Percentiles rank a stretch among this genome's conserved stretches.
These are phyloP conservation scores for Dipodomys spectabilis DNA, from an alignment of 2,113 vertebrate genomes.

Conservation along the genomic window DNA sequence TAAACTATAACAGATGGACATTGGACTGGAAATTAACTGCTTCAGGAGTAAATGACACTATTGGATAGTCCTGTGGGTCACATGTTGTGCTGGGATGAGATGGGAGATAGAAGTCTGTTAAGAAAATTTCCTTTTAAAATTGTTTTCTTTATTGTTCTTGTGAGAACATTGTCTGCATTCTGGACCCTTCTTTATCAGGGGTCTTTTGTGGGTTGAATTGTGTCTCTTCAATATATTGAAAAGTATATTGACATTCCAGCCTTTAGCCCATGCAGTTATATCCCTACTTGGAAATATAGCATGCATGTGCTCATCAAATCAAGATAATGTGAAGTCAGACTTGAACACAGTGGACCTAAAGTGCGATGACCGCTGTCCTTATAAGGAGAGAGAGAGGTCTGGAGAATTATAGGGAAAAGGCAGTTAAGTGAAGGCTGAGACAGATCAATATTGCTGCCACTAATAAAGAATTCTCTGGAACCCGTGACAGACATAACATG, in stretches of 20 bases:
- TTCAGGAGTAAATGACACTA: not conserved
- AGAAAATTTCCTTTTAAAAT: not conserved
- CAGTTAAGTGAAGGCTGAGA: no score
- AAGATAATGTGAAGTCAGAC: not conserved
- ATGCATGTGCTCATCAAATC: not conserved
- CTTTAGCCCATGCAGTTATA: not conserved
- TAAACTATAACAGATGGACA: not conserved
- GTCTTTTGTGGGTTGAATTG: not conserved
- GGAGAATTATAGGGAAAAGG: no score
- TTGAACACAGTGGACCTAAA: not conserved
- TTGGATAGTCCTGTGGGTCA: no score
- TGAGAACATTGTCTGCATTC: not conserved
- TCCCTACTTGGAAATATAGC: not conserved
- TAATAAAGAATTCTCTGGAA: no score
- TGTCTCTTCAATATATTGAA: no score
- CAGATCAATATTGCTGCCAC: no score
- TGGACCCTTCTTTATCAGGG: not conserved
- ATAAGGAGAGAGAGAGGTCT: fast-evolving
- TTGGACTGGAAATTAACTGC: not conserved
- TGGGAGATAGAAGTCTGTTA: not conserved
- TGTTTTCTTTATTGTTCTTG: no score
- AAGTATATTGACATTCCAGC: no score
- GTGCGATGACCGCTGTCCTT: no score
- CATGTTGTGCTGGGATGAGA: not conserved
- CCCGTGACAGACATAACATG: no score